phyloP scores from a whole-genome alignment of 2,113 vertebrate genomes.

The Elachura formosa region DNA sequence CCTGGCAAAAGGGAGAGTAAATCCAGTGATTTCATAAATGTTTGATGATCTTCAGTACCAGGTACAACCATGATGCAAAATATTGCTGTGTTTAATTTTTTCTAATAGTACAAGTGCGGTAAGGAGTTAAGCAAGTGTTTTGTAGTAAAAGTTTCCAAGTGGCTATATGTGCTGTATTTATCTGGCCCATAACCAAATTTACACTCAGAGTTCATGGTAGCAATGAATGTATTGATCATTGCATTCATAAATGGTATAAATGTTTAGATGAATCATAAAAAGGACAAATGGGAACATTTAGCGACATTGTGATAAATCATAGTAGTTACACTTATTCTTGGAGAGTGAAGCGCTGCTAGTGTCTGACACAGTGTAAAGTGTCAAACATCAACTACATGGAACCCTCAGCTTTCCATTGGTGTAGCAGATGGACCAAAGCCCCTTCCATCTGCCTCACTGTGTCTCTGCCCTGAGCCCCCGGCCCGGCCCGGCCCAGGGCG shows the following conservation, averaged over 20 bases:
- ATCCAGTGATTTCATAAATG: not conserved
- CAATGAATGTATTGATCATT: no score
- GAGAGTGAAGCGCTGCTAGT: not conserved
- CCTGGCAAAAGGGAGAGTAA: not conserved
- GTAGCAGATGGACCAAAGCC: no score
- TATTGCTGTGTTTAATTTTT: not conserved
- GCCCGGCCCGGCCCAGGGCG: no score
- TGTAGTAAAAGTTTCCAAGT: not conserved
- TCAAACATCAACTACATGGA: not conserved
- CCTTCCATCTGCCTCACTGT: no score
- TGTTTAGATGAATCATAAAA: not conserved
- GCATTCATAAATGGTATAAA: no score
- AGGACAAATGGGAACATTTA: not conserved
- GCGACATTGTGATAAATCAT: not conserved
- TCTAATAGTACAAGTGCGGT: not conserved
- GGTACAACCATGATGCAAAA: not conserved
- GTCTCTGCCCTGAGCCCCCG: no score
- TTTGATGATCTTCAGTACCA: not conserved
- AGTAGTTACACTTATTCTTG: not conserved
- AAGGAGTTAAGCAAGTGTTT: not conserved
- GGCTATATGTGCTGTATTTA: not conserved
- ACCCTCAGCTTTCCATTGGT: not conserved
- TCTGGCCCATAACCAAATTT: not conserved
- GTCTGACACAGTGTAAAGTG: not conserved
- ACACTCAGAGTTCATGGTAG: not conserved